phyloP scores from a whole-genome alignment of 2,888 invertebrate genomes.

The Rhimphoctona megacephalus region DNA sequence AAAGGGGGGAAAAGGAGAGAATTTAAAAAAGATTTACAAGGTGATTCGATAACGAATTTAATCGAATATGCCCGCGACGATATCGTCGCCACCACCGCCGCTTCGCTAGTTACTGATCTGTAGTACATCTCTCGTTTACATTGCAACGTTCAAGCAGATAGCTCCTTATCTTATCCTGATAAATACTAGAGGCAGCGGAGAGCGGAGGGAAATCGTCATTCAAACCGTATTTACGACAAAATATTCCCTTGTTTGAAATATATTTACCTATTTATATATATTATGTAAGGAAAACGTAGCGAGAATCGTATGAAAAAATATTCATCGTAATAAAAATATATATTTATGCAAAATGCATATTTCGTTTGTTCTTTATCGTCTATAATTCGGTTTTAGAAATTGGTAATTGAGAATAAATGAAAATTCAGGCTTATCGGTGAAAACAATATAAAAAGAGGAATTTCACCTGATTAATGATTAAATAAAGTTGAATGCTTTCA shows the following conservation, averaged over 20 bases:
- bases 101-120: constrained; percentile 40
- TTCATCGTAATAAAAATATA: background rate
- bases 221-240: background rate
- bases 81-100: constrained; percentile 16
- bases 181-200: background rate
- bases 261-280: background rate
- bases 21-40: background rate
- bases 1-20: background rate
- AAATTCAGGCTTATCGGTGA: background rate
- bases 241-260: background rate
- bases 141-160: constrained; percentile 29
- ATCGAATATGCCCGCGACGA: constrained; percentile 18
- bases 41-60: constrained; percentile 33
- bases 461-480: constrained; percentile 6
- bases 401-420: background rate
- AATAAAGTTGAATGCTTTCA: constrained; percentile 51
- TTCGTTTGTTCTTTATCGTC: background rate
- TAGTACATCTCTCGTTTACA: constrained; percentile 34
- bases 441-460: background rate
- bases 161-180: constrained; percentile 38
- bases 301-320: background rate
- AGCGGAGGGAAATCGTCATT: background rate
- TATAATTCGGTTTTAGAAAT: background rate
- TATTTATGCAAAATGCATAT: too few relatives aligned
- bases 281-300: background rate